Evolutionary conservation across 2,888 invertebrate genomes (phyloP).

Genomic region (Drosophila quinaria): DNA sequence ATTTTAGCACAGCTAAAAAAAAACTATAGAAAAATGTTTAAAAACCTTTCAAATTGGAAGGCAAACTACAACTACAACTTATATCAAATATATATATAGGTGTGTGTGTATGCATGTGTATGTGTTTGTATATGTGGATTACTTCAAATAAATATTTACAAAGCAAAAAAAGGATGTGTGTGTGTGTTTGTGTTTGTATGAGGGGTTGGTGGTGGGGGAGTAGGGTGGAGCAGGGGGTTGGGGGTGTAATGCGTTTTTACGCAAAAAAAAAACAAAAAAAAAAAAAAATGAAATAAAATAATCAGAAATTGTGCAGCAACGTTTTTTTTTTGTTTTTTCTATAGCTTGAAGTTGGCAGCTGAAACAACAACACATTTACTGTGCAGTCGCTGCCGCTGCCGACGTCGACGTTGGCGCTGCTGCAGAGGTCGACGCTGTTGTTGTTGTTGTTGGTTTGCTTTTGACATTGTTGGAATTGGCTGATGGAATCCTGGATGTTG

Average conservation of each 20-base stretch:
- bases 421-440: slow-evolving; percentile 4
- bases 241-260: background rate
- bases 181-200: background rate
- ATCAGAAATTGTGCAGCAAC: background rate
- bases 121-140: slow-evolving; percentile 32
- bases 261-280: slow-evolving; percentile 11
- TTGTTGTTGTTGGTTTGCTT: slow-evolving; percentile 17
- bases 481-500: background rate
- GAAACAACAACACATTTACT: slow-evolving; percentile 4
- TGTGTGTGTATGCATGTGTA: slow-evolving; percentile 29
- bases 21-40: slow-evolving; percentile 37
- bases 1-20: slow-evolving; percentile 67
- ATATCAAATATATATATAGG: slow-evolving; percentile 45
- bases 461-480: slow-evolving; percentile 27
- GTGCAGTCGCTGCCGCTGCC: slow-evolving; percentile 18
- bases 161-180: slow-evolving; percentile 52
- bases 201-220: background rate
- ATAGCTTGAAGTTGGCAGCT: background rate
- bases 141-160: slow-evolving; percentile 78
- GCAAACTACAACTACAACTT: slow-evolving; percentile 56
- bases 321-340: background rate
- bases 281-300: slow-evolving; percentile 7
- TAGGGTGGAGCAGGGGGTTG: background rate
- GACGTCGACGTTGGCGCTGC: slow-evolving; percentile 12
- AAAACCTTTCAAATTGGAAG: slow-evolving; percentile 38